Percentiles rank a stretch among this genome's conserved stretches.
Conservation (phyloP, 1,140 invertebrate genomes). For the Drosophila saltans region DNA sequence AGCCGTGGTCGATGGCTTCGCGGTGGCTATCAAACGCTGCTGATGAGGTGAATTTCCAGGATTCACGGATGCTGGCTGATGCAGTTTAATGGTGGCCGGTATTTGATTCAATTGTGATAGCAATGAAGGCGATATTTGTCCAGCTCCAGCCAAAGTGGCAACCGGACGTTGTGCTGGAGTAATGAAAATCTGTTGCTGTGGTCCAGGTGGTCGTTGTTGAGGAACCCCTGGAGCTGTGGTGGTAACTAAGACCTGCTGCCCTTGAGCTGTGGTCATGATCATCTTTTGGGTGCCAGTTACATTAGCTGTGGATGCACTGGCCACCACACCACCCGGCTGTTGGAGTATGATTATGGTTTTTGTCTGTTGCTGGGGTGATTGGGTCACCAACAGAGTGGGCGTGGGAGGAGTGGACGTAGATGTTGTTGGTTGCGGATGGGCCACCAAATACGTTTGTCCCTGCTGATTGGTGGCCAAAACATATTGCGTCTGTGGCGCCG, state of each 20-base stretch:
- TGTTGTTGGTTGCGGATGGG: slow-evolving; percentile 80
- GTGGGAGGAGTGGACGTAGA: slow-evolving; percentile 36
- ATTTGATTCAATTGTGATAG: slow-evolving; percentile 78
- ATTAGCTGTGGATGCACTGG: slow-evolving; percentile 45
- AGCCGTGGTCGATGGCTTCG: slow-evolving; percentile 34
- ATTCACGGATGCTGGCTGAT: slow-evolving; percentile 49
- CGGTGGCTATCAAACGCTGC: slow-evolving; percentile 41
- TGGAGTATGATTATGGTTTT: slow-evolving; percentile 90
- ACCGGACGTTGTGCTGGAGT: slow-evolving; percentile 62
- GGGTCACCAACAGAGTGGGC: slow-evolving; percentile 79
- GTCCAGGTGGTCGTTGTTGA: slow-evolving; percentile 33
- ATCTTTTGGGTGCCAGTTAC: slow-evolving; percentile 84
- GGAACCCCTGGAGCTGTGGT: slow-evolving; percentile 62
- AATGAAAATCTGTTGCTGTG: slow-evolving; percentile 73
- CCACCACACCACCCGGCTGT: slow-evolving; percentile 83
- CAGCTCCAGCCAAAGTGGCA: slow-evolving; percentile 53
- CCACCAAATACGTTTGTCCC: slow-evolving; percentile 86
- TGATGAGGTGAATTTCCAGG: slow-evolving; percentile 12
- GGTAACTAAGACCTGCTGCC: slow-evolving; percentile 87
- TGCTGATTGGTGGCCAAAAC: slow-evolving; percentile 80
- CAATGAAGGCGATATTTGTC: slow-evolving; percentile 74
- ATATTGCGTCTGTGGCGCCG: slow-evolving; percentile 74
- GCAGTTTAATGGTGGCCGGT: slow-evolving; percentile 78
- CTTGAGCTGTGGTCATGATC: slow-evolving; percentile 87
- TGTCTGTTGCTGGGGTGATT: slow-evolving; percentile 83